These are phyloP conservation scores for Macaria liturata DNA, from an alignment of 2,888 invertebrate species.

Conservation along the genomic window DNA sequence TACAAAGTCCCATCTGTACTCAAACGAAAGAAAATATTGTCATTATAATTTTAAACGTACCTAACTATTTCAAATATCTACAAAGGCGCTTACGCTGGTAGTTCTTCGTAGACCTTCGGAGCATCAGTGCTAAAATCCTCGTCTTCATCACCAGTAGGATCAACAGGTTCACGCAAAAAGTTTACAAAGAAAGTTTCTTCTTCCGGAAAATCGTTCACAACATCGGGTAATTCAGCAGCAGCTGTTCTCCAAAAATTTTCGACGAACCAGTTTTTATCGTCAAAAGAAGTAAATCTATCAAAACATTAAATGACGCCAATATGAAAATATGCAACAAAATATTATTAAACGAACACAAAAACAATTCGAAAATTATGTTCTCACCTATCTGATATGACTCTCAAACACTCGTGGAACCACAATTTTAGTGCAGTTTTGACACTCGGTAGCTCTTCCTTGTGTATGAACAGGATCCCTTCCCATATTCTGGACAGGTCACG, in stretches of 20 bases:
- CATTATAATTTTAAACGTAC: too few relatives aligned
- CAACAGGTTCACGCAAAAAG: slow-evolving; percentile 91
- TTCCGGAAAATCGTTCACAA: slow-evolving; percentile 72
- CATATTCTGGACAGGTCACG: slow-evolving; percentile 95
- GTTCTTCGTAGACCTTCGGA: slow-evolving; percentile 93
- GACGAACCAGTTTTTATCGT: slow-evolving; percentile 87
- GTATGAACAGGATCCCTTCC: slow-evolving; percentile 93
- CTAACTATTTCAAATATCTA: too few relatives aligned
- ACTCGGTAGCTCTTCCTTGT: slow-evolving; percentile 85
- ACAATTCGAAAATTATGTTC: neutral
- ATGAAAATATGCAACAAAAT: neutral
- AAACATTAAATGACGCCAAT: neutral
- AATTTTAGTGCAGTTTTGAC: slow-evolving; percentile 85
- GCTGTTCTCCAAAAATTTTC: slow-evolving; percentile 84
- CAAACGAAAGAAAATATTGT: slow-evolving; percentile 20
- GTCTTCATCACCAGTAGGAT: slow-evolving; percentile 92
- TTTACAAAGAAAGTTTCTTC: slow-evolving; percentile 90
- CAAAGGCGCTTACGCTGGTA: slow-evolving; percentile 82
- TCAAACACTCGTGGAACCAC: slow-evolving; percentile 94
- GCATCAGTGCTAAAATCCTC: slow-evolving; percentile 88
- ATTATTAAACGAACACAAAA: neutral
- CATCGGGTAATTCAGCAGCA: slow-evolving; percentile 77
- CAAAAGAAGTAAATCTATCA: slow-evolving; percentile 69
- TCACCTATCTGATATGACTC: slow-evolving; percentile 92
- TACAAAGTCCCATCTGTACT: slow-evolving; percentile 82